These are phyloP conservation scores for Hydrolagus colliei DNA, from an alignment of 2,797 vertebrate genomes.

Conservation along the genomic window DNA sequence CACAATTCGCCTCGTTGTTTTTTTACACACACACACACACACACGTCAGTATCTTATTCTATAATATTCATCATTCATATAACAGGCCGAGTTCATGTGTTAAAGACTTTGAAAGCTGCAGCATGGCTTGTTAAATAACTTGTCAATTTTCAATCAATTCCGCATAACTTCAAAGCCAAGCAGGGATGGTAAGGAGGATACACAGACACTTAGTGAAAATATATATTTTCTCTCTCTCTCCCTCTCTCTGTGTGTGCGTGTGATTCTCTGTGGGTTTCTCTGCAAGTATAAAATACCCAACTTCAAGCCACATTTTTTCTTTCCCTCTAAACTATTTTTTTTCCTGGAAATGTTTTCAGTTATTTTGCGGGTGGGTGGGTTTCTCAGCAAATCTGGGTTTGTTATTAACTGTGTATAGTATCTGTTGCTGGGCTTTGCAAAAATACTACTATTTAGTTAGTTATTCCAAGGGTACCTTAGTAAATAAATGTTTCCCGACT, in stretches of 20 bases:
- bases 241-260: too few species aligned
- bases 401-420: background rate
- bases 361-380: too few species aligned
- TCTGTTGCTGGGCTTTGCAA: too few species aligned
- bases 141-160: conserved; percentile 20
- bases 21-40: too few species aligned
- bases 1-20: background rate
- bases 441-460: too few species aligned
- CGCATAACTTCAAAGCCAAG: conserved; percentile 19
- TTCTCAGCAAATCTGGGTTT: too few species aligned
- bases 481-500: background rate
- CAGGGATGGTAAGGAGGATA: background rate
- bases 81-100: background rate
- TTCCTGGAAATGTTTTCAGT: background rate
- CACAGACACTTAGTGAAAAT: conserved; percentile 2
- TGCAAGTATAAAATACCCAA: background rate
- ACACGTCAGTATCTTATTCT: background rate
- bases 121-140: conserved; percentile 11
- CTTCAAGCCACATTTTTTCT: background rate
- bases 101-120: background rate
- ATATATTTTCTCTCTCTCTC: too few species aligned
- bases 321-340: background rate
- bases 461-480: background rate
- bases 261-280: background rate
- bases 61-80: background rate